Percentiles rank a stretch among this genome's conserved stretches.
Evolutionary conservation across 1,140 invertebrate species (phyloP).

Genomic region (Zaprionus gabonicus): DNA sequence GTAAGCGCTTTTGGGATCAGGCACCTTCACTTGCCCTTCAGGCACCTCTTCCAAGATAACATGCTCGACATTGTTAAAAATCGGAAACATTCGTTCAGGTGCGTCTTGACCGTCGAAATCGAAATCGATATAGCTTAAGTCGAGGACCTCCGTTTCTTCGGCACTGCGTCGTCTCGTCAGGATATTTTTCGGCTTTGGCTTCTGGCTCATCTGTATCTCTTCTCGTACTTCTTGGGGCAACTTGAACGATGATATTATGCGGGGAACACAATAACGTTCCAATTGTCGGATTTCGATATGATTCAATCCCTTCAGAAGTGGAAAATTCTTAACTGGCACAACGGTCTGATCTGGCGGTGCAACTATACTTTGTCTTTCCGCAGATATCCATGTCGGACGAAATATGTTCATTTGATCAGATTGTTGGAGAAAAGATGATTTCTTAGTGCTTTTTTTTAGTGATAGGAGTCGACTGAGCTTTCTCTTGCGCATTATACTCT

Average conservation of each 20-base stretch:
- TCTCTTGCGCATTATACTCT: not conserved
- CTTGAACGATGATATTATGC: constrained; percentile 69
- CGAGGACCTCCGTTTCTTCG: constrained; percentile 20
- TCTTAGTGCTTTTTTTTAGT: not conserved
- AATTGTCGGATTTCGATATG: constrained; percentile 42
- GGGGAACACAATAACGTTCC: constrained; percentile 48
- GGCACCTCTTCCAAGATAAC: constrained; percentile 6
- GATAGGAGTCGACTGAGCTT: not conserved
- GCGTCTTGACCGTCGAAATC: constrained; percentile 39
- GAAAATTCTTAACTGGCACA: constrained; percentile 45
- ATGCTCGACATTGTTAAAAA: constrained; percentile 17
- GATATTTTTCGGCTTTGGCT: constrained; percentile 4
- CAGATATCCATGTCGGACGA: constrained; percentile 43
- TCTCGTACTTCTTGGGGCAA: constrained; percentile 61
- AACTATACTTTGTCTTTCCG: constrained; percentile 34
- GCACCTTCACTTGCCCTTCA: accelerated
- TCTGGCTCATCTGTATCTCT: constrained; percentile 8
- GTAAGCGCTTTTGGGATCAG: constrained; percentile 20
- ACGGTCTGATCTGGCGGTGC: not conserved
- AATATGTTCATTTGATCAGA: constrained; percentile 34
- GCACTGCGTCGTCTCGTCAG: constrained; percentile 14
- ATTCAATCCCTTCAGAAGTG: constrained; percentile 33
- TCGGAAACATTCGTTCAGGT: constrained; percentile 63
- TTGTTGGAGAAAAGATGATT: accelerated
- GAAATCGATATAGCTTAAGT: constrained; percentile 33